These are phyloP conservation scores for Petrolisthes manimaculis DNA, from an alignment of 2,888 invertebrate genomes.

Conservation along the genomic window DNA sequence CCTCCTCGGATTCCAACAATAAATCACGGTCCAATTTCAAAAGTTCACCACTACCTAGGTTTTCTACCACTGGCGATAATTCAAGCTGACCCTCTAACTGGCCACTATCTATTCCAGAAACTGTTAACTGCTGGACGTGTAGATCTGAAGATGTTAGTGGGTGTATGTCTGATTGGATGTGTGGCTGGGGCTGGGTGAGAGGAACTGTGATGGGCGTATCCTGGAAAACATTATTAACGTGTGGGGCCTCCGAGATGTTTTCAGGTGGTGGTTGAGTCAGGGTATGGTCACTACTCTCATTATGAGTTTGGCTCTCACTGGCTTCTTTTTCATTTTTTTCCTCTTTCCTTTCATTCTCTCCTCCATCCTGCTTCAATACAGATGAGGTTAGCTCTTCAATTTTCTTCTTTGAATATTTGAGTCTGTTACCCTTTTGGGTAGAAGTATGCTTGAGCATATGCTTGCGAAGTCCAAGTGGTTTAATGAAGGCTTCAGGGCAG, in stretches of 20 bases:
- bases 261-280: neutral
- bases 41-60: constrained; percentile 43
- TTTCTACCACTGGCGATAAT: constrained; percentile 50
- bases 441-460: constrained; percentile 49
- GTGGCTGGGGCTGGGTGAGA: constrained; percentile 32
- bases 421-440: constrained; percentile 38
- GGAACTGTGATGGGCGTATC: neutral
- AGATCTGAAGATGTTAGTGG: constrained; percentile 39
- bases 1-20: constrained; percentile 41
- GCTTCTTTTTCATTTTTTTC: neutral
- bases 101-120: constrained; percentile 40
- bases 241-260: constrained; percentile 14
- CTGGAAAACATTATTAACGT: constrained; percentile 40
- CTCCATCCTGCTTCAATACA: constrained; percentile 22
- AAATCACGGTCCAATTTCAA: constrained; percentile 45
- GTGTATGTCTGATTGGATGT: constrained; percentile 33
- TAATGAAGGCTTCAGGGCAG: constrained; percentile 53
- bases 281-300: neutral
- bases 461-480: constrained; percentile 47
- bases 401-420: constrained; percentile 55
- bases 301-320: neutral
- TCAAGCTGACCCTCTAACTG: constrained; percentile 49
- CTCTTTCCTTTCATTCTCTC: neutral
- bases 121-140: constrained; percentile 51
- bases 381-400: constrained; percentile 53